Evolutionary conservation across 2,113 vertebrate genomes (phyloP).

Genomic region (Sylvia atricapilla): DNA sequence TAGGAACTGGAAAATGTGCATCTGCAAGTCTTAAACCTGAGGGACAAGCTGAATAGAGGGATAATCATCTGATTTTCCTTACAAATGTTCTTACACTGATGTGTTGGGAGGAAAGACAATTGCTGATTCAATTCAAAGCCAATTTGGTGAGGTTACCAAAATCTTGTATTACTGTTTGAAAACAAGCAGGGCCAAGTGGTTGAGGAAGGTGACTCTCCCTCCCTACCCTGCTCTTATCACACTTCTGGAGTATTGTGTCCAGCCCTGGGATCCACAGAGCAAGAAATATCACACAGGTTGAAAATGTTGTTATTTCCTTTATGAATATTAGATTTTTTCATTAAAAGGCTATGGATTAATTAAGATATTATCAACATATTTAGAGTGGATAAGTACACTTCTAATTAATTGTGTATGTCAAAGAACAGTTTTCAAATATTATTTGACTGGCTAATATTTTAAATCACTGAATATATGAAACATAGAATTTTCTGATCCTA

Average conservation of each 20-base stretch:
- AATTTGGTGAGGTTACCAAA: not conserved
- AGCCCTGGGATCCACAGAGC: not conserved
- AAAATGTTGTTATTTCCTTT: not conserved
- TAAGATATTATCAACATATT: not conserved
- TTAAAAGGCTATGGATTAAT: not conserved
- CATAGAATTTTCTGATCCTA: not conserved
- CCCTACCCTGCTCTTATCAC: not conserved
- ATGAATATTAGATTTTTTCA: not conserved
- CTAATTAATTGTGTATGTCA: not conserved
- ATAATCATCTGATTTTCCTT: not conserved
- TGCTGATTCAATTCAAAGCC: not conserved
- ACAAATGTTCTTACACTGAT: accelerated
- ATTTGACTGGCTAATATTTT: not conserved
- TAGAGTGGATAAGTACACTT: not conserved
- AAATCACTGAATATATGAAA: not conserved
- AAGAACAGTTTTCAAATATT: not conserved
- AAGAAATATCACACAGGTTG: not conserved
- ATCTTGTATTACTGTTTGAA: not conserved
- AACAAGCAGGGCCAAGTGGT: not conserved
- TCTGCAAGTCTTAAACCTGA: not conserved
- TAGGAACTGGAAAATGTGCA: not conserved
- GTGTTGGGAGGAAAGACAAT: not conserved
- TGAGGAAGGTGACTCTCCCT: not conserved
- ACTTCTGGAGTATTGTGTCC: not conserved
- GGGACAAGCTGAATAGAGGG: not conserved